Base-by-base conservation (phyloP, 2,888 invertebrate genomes). In the Molorchus minor region DNA sequence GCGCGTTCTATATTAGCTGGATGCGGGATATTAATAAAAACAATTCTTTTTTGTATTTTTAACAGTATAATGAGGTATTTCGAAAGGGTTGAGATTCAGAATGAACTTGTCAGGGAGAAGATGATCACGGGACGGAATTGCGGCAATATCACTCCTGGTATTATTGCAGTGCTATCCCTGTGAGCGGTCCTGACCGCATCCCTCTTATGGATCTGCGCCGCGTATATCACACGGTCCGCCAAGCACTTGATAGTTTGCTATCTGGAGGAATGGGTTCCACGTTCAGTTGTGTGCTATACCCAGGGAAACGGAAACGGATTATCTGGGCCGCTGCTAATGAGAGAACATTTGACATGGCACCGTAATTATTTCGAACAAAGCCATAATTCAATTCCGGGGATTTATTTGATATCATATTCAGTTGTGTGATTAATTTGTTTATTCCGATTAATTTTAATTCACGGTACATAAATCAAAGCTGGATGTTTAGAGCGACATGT, bases 41-140 rank as follows among this genome's bases (percentile, higher is more conserved):
- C n/a, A n/a, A n/a, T n/a, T n/a, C n/a, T n/a, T n/a, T n/a, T n/a
- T n/a, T n/a, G n/a, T n/a, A n/a, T n/a, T n/a, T n/a, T n/a, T n/a
- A n/a, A n/a, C n/a, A n/a, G 60, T 55, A 60, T 56, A 58, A 41
- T 49, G 46, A n/a, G 56, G 60, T 53, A 61, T 61, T 61, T 58
- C 43, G 40, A n/a, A 30, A 56, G 53, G 64, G 64, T 61, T 56
- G 54, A 41, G 46, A 58, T 43, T 49, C 43, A 21, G 45, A 61
- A 43, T 58, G 54, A 58, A 41, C 33, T 43, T 53, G 58, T 58
- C 57, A 47, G 53, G 53, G 62, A 53, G 58, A 62, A 58, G 45
- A 61, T 47, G 49, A 49, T 35, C 41, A 20, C 17, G 2, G n/a
- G n/a, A 38, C 25, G 33, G 30, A 29, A 29, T 30, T 30, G 55